Base-by-base conservation (phyloP, 2,888 invertebrate species). In the Drosophila greeni region DNA sequence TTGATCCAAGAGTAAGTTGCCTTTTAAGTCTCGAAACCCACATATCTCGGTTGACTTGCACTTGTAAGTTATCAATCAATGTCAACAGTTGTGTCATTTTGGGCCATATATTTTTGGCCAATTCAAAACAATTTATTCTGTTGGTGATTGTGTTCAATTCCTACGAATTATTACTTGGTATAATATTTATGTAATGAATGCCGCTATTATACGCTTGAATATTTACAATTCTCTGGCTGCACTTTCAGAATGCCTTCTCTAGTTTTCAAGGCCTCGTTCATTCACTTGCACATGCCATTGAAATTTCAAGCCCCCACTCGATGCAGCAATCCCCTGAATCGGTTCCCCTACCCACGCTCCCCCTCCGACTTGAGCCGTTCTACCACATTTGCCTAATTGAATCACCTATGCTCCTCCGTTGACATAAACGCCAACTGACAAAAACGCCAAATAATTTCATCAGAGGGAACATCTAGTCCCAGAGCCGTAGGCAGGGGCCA, bases 361-460 rank as follows among this genome's bases (percentile, higher is more conserved):
- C 29, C 16, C 37, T 42, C 40, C 29, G n/a, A 23, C 31, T 49
- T 49, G 49, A 43, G 34, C 33, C 45, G 43, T 37, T 40, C 53
- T 29, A 31, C 48, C 24, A 47, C 53, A 54, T 69, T 56, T 34
- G 51, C 52, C 39, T 79, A 79, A 79, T 79, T 79, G 82, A 79
- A 84, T 82, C 45, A 47, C 45, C 18, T 79, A 79, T 79, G 61
- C 68, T 47, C 51, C 48, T 48, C 57, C 34, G 66, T 65, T 65
- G 79, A 72, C 79, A 72, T 51, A 55, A 77, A 72, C 65, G 78
- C 71, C 84, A 78, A 79, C 82, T 59, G 66, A 34, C 43, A 58
- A 7, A 42, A 20, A n/a, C n/a, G 26, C 34, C 64, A 73, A 77
- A 75, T 62, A 81, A 77, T 73, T 77, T 53, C 59, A 48, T 80